These are phyloP conservation scores for Microplitis manilae DNA, from an alignment of 2,888 invertebrate species.

Conservation along the genomic window DNA sequence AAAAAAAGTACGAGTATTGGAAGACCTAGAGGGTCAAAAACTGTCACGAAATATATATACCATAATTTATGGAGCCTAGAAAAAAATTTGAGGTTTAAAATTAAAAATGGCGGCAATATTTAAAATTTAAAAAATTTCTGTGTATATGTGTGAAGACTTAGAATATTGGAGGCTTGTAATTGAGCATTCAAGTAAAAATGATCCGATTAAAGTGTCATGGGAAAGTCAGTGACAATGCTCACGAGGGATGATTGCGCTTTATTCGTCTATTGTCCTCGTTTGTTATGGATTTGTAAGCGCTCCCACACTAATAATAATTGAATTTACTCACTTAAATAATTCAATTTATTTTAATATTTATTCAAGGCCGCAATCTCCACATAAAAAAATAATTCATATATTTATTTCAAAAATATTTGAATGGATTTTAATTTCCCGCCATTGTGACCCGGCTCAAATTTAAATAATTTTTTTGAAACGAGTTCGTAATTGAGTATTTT, in stretches of 20 bases:
- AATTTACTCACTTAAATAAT: background rate
- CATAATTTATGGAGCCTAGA: no score
- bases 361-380: no score
- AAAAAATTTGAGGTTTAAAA: no score
- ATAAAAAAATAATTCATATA: background rate
- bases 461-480: no score
- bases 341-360: no score
- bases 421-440: no score
- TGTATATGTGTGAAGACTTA: background rate
- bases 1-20: no score
- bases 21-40: no score
- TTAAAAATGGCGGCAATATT: no score
- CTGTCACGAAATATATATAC: no score
- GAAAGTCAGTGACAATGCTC: slow-evolving; percentile 63
- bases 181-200: slow-evolving; percentile 49
- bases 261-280: slow-evolving; percentile 48
- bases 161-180: slow-evolving; percentile 22
- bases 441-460: no score
- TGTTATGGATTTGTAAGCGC: slow-evolving; percentile 37
- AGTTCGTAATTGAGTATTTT: no score
- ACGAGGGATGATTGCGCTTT: slow-evolving; percentile 35
- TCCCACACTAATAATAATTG: slow-evolving; percentile 3
- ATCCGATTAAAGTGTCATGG: slow-evolving; percentile 70
- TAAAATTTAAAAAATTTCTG: background rate
- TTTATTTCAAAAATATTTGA: background rate